Base-by-base conservation (phyloP, 2,888 invertebrate species). In the Ectemnius lituratus region DNA sequence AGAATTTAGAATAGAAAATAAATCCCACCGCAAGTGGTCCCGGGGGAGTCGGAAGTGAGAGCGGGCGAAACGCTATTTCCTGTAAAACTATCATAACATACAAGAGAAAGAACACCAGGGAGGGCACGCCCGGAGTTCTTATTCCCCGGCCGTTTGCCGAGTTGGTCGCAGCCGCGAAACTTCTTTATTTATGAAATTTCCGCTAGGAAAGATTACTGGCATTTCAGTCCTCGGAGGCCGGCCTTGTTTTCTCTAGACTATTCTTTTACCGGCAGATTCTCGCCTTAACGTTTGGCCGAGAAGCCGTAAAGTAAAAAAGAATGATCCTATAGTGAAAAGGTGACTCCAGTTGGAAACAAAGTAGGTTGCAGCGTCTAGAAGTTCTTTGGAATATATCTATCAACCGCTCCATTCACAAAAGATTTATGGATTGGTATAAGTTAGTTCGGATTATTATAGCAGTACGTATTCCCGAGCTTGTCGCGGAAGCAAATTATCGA, bases 1-100 rank as follows among this genome's bases (percentile, higher is more conserved):
- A 72, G 74, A 84, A 81, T 82, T 78, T 70, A 78, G 83, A 85
- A 84, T 85, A 76, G 80, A 81, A 81, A 84, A 84, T 81, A 84
- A 81, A 84, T 84, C 80, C 81, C 71, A 67, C 47, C 46, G 58
- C 70, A 70, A 78, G 69, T 58, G 70, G 69, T 68, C 64, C 37
- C 14, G 46, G 27, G 8, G 52, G n/a, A 46, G 67, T 37, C 59
- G 18, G 56, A 58, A 28, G 27, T 13, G 57, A 46, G 67, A 59
- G 61, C 52, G 57, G 28, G 28, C 47, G 82, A 49, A 76, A 78
- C 79, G 75, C 75, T 78, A 78, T 78, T 77, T 79, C 73, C 69
- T 59, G 67, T 62, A 76, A 82, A 84, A 85, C 79, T 83, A 80
- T 81, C 81, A 74, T 67, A 72, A 81, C 64, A 75, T 65, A 70